A percentile compares a stretch with the other conserved stretches of the same genome.
Evolutionary conservation across 2,113 vertebrate genomes (phyloP).

Genomic region (Cynopterus brachyotis): DNA sequence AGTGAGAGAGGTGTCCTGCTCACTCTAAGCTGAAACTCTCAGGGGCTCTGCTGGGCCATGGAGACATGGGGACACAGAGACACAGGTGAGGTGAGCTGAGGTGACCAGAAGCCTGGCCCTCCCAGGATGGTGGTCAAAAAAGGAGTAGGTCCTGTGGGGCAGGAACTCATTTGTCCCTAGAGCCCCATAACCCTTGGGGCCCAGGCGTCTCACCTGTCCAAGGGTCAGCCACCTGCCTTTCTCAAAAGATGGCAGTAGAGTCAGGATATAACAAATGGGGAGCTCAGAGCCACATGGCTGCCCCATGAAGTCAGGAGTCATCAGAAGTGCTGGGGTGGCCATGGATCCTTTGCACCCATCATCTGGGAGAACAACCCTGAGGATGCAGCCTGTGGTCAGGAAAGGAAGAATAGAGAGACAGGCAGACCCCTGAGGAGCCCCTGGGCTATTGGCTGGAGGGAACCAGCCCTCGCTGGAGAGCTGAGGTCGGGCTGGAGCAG

Average conservation of each 20-base stretch:
- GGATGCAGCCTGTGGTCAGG: background rate
- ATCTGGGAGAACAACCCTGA: background rate
- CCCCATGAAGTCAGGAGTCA: background rate
- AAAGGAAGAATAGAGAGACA: accelerated
- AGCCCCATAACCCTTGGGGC: too few species aligned
- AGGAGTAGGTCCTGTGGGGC: background rate
- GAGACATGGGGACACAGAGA: background rate
- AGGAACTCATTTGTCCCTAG: background rate
- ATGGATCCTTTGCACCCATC: accelerated
- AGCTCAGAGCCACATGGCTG: background rate
- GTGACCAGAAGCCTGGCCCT: background rate
- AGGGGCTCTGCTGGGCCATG: accelerated
- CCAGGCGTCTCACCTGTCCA: background rate
- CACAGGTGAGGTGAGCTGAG: accelerated
- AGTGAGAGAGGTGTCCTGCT: accelerated
- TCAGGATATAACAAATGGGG: background rate
- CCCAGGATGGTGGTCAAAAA: background rate
- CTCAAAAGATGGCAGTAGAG: background rate
- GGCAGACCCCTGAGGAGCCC: background rate
- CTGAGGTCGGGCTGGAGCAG: background rate
- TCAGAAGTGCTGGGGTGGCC: background rate
- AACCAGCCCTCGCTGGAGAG: background rate
- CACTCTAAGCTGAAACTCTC: background rate
- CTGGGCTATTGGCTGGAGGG: accelerated
- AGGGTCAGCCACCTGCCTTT: background rate